These are phyloP conservation scores for Motacilla alba DNA, from an alignment of 2,113 vertebrate genomes.

Conservation along the genomic window DNA sequence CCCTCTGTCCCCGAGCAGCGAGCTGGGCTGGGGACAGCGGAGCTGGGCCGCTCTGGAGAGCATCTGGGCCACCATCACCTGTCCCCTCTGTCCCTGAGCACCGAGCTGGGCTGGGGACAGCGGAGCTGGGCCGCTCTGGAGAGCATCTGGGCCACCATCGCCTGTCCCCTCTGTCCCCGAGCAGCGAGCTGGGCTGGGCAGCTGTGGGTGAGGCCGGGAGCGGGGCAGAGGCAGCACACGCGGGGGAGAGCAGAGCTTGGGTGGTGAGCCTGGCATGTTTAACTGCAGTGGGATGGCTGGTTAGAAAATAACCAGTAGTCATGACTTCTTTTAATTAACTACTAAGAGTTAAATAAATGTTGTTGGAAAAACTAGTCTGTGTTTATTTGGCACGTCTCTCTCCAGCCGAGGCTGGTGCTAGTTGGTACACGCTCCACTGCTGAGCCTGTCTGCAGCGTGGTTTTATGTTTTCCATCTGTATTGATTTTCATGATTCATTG, in stretches of 20 bases:
- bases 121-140: accelerated
- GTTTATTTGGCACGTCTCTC: neutral
- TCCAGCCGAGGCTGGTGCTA: neutral
- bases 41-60: neutral
- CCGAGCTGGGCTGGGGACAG: neutral
- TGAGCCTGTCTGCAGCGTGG: neutral
- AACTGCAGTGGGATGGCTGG: neutral
- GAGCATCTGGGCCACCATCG: accelerated
- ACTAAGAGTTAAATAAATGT: neutral
- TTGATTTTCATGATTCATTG: constrained; percentile 77
- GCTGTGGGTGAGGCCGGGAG: neutral
- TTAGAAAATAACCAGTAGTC: neutral
- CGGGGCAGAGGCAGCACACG: neutral
- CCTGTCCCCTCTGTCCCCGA: neutral
- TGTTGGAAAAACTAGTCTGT: neutral
- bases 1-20: neutral
- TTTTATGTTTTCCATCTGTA: constrained; percentile 55
- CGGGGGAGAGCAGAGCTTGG: neutral
- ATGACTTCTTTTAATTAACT: constrained; percentile 29
- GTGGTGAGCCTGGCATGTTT: neutral
- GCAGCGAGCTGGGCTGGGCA: neutral
- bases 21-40: neutral
- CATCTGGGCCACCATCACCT: accelerated
- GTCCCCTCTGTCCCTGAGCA: neutral
- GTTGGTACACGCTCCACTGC: neutral